A percentile compares a stretch with the other conserved stretches of the same genome.
These are phyloP conservation scores for Allophyes oxyacanthae DNA, from an alignment of 2,888 invertebrate genomes.

Conservation along the genomic window DNA sequence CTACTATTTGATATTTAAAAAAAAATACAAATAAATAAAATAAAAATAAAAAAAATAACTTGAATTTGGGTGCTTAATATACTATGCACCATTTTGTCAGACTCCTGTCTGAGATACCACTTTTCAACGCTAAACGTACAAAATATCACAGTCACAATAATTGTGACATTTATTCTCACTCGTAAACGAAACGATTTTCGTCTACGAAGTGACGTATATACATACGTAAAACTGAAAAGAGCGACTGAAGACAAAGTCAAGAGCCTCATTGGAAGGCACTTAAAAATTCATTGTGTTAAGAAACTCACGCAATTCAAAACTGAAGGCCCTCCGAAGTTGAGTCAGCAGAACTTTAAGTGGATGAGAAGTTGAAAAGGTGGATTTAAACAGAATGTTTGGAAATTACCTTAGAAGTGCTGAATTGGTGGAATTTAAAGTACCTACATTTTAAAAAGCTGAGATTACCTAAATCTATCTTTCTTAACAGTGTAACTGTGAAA, in stretches of 20 bases:
- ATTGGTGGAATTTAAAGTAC: conserved; percentile 14
- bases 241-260: conserved; percentile 13
- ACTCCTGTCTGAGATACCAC: no score
- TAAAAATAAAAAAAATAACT: no score
- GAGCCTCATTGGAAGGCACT: conserved; percentile 29
- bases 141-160: no score
- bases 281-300: conserved; percentile 49
- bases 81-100: no score
- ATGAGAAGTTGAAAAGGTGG: conserved; percentile 35
- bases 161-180: no score
- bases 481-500: no score
- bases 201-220: conserved; percentile 11
- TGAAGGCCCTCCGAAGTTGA: conserved; percentile 13
- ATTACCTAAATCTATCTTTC: no score
- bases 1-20: no score
- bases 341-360: conserved; percentile 35
- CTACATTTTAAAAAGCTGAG: no score
- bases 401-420: conserved; percentile 3
- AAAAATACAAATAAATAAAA: no score
- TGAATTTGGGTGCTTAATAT: no score
- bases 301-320: conserved; percentile 29
- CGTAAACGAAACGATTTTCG: conserved; percentile 8
- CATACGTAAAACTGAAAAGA: conserved; percentile 5
- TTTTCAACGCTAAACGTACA: no score
- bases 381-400: conserved; percentile 17